phyloP scores from a whole-genome alignment of 1,140 invertebrate genomes.

The Macrostomum lignano region DNA sequence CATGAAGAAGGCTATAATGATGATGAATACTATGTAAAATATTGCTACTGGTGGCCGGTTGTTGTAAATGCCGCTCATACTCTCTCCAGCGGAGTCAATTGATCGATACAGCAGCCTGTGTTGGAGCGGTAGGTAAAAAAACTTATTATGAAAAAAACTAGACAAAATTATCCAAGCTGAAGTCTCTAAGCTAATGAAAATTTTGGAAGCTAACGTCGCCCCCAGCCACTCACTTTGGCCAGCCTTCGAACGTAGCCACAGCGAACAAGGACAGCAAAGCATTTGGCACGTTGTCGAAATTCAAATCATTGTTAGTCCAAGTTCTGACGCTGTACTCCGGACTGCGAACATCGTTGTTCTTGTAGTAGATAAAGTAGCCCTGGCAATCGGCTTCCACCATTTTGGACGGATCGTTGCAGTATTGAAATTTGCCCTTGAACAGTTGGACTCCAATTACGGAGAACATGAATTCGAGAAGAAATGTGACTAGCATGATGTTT shows the following conservation, averaged over 20 bases:
- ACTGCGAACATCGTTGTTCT: slow-evolving; percentile 49
- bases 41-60: slow-evolving; percentile 81
- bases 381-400: slow-evolving; percentile 20
- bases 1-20: slow-evolving; percentile 60
- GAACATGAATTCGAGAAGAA: slow-evolving; percentile 98
- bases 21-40: slow-evolving; percentile 98
- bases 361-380: slow-evolving; percentile 51
- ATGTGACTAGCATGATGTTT: slow-evolving; percentile 41
- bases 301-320: slow-evolving; percentile 60
- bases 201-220: too few species aligned
- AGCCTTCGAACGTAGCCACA: slow-evolving; percentile 95
- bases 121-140: slow-evolving; percentile 10
- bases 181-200: neutral
- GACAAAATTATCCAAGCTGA: too few species aligned
- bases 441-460: slow-evolving; percentile 99
- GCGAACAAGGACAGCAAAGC: slow-evolving; percentile 97
- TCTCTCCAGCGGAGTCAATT: slow-evolving; percentile 82
- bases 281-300: slow-evolving; percentile 85
- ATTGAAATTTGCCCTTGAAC: slow-evolving; percentile 45
- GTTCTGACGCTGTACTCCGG: slow-evolving; percentile 39
- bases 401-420: slow-evolving; percentile 29
- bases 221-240: slow-evolving; percentile 52
- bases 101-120: slow-evolving; percentile 64
- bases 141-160: neutral
- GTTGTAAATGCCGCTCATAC: slow-evolving; percentile 80